Base-by-base conservation (phyloP, 2,113 vertebrate species). In the Atrichornis clamosus region DNA sequence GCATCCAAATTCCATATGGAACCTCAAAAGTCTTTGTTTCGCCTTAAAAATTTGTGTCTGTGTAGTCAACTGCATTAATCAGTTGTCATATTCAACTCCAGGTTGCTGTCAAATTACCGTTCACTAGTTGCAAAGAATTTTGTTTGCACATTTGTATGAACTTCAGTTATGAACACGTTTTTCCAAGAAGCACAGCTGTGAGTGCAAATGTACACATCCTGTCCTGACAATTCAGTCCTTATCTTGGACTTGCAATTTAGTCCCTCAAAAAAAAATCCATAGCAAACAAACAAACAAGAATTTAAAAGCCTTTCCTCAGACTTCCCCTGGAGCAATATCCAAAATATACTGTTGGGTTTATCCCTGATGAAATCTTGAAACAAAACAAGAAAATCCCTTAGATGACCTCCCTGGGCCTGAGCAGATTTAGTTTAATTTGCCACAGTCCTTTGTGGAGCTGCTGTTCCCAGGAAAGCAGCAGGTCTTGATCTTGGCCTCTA, bases 401-500 rank as follows among this genome's bases (percentile, higher is more conserved):
- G 70, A 85, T 70, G 87, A 95, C 79, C 83, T 92, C 89, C 72
- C n/a, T 47, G 39, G 49, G 70, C 63, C 90, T 33, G 75, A 88
- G 82, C 13, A 22, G 92, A 70, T 92, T 94, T 94, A 90, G 96
- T 96, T 94, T 84, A 73, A 94, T 96, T 97, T 97, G 92, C 97
- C 93, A 96, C 50, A 95, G 95, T 84, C 95, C 92, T 97, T 95
- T 87, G 65, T 62, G 92, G 95, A 96, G 87, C 96, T 97, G 90
- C 89, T 95, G 75, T 95, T 97, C 89, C 96, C 74, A 21, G 86
- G 89, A 96, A 96, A 28, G 63, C 97, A 97, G 97, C 97, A 97
- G 97, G 97, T 98, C 97, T 94, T 96, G 98, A 97, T 98, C 98
- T 95, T 95, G 96, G 97, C 95, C 97, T 97, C 91, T 93, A 98